Conservation (phyloP, 2,888 invertebrate genomes). For the Drosophila tripunctata region DNA sequence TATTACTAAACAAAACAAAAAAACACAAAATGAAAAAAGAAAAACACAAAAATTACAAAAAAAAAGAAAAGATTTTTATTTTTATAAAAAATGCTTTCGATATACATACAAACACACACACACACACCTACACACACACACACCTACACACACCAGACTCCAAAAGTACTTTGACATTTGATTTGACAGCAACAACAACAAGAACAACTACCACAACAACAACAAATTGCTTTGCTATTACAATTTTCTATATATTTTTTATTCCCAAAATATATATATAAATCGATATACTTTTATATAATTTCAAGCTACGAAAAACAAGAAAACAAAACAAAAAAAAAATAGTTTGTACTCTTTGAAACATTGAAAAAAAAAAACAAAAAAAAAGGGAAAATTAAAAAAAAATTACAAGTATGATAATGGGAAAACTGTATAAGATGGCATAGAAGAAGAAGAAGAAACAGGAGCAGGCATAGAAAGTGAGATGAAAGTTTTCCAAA, state of each 20-base stretch:
- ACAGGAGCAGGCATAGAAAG: conserved; percentile 3
- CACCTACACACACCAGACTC: conserved; percentile 40
- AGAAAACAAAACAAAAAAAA: conserved; percentile 32
- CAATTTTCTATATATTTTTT: conserved; percentile 44
- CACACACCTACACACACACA: conserved; percentile 22
- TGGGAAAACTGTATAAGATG: background rate
- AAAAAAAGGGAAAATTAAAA: conserved; percentile 21
- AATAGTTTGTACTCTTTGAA: conserved; percentile 52
- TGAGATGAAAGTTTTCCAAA: conserved; percentile 47
- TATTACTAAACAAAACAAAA: conserved; percentile 59
- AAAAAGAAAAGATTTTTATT: conserved; percentile 47
- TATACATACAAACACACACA: conserved; percentile 42
- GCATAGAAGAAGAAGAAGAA: conserved; percentile 3
- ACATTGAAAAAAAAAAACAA: conserved; percentile 21
- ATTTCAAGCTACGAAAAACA: conserved; percentile 51
- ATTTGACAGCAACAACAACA: conserved; percentile 52
- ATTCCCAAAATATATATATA: conserved; percentile 27
- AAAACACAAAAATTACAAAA: conserved; percentile 34
- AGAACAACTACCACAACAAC: conserved; percentile 19
- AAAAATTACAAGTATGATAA: conserved; percentile 15
- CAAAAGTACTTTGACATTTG: conserved; percentile 70
- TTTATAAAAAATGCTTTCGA: conserved; percentile 66
- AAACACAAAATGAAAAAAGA: conserved; percentile 30
- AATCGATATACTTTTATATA: conserved; percentile 34
- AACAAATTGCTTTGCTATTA: conserved; percentile 60